Conservation (phyloP, 2,113 vertebrate genomes). For the Salvelinus sp. region DNA sequence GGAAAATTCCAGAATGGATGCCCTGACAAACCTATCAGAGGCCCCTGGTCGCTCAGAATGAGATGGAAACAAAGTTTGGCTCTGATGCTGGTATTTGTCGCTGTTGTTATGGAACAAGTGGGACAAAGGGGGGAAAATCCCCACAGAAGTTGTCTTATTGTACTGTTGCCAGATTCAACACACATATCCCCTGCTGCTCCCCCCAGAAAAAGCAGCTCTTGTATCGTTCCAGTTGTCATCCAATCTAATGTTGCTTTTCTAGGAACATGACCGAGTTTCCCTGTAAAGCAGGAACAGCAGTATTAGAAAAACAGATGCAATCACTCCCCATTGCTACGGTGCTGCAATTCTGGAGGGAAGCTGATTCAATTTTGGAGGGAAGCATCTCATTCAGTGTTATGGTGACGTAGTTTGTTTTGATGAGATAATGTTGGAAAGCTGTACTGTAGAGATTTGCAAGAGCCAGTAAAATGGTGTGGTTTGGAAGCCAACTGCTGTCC, state of each 20-base stretch:
- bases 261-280: constrained; percentile 41
- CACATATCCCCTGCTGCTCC: not conserved
- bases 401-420: constrained; percentile 1
- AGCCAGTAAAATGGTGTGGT: too few species aligned
- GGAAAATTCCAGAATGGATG: too few species aligned
- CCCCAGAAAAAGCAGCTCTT: not conserved
- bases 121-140: too few species aligned
- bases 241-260: constrained; percentile 18
- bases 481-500: too few species aligned
- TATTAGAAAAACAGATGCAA: not conserved
- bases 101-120: not conserved
- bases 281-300: constrained; percentile 25
- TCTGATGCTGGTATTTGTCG: not conserved
- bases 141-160: too few species aligned
- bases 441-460: too few species aligned
- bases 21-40: not conserved
- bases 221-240: constrained; percentile 10
- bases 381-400: not conserved
- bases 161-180: not conserved
- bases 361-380: not conserved
- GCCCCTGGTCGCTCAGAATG: not conserved
- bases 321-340: not conserved
- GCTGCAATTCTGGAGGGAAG: not conserved
- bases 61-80: not conserved
- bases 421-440: too few species aligned